Base-by-base conservation (phyloP, 2,888 invertebrate genomes). In the Parasteatoda lunata region DNA sequence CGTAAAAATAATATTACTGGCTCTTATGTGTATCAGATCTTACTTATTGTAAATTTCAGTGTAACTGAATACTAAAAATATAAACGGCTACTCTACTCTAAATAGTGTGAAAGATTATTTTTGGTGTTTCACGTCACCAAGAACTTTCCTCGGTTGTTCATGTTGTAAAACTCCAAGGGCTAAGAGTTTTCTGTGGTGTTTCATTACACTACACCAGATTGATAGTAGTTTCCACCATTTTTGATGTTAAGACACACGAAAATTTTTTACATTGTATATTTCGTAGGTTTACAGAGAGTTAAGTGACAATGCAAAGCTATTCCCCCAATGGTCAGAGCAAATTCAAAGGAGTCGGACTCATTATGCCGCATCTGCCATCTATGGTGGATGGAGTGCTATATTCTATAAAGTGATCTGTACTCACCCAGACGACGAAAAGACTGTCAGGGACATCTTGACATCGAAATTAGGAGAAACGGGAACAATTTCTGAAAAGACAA, bases 351-450 rank as follows among this genome's bases (percentile, higher is more conserved):
- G 45, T 9, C 73, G 70, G n/a, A 84, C 84, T 3, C 84, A 84
- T 15, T 84, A 84, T 45, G 84, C 48, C 0, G 45, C 54, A 66
- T 54, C 68, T 0, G 7, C 70, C 0, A n/a, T 65, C 11, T 84
- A 79, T 9, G 84, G 84, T 1, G 84, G 64, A 2, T 84, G 84
- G 84, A 72, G 47, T 13, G 69, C 30, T 7, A 49, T 70, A 5
- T 64, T 84, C 9, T 79, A 72, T 59, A 11, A 69, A 9, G 69
- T 84, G 47, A 48, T 49, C 49, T 84, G 84, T 65, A 64, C 69
- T 7, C 15, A 75, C 7, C 79, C 78, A 6, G 78, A 70, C 4
- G 75, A 79, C 45, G 79, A 78, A 0, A 52, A 45, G 47, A 8
- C 30, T 0, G 84, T 84, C 6, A 30, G 84, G 13, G n/a, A 70